Evolutionary conservation across 2,113 vertebrate genomes (phyloP).

Genomic region (Neogobius melanostomus): DNA sequence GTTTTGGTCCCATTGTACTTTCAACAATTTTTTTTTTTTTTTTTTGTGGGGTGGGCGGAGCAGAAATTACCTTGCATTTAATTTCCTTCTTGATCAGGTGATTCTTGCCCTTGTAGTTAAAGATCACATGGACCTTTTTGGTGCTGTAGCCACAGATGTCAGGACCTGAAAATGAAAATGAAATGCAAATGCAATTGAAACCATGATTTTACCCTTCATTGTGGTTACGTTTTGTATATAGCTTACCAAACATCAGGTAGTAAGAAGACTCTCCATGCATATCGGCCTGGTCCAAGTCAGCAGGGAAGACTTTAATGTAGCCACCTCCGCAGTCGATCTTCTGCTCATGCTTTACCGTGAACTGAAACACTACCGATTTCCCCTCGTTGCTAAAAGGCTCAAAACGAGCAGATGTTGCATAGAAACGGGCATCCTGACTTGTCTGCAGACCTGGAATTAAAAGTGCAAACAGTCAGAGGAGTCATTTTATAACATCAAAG

Average conservation of each 20-base stretch:
- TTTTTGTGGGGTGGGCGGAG: not conserved
- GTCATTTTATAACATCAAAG: not conserved
- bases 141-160: slow-evolving; percentile 91
- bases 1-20: not conserved
- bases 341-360: slow-evolving; percentile 88
- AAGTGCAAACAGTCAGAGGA: slow-evolving; percentile 4
- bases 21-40: not conserved
- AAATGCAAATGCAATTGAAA: not conserved
- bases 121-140: slow-evolving; percentile 89
- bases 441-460: slow-evolving; percentile 83
- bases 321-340: slow-evolving; percentile 89
- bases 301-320: slow-evolving; percentile 85
- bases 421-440: slow-evolving; percentile 84
- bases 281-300: slow-evolving; percentile 78
- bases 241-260: slow-evolving; percentile 89
- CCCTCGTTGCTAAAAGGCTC: slow-evolving; percentile 85
- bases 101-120: slow-evolving; percentile 88
- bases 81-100: slow-evolving; percentile 85
- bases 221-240: too few relatives aligned
- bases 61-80: slow-evolving; percentile 82
- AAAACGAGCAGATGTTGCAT: slow-evolving; percentile 82
- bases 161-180: slow-evolving; percentile 73
- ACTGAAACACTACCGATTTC: slow-evolving; percentile 83
- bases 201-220: not conserved
- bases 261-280: slow-evolving; percentile 81